Percentiles rank a stretch among this genome's conserved stretches.
phyloP scores from a whole-genome alignment of 2,113 vertebrate species.

The Sarotherodon lohbergeri region DNA sequence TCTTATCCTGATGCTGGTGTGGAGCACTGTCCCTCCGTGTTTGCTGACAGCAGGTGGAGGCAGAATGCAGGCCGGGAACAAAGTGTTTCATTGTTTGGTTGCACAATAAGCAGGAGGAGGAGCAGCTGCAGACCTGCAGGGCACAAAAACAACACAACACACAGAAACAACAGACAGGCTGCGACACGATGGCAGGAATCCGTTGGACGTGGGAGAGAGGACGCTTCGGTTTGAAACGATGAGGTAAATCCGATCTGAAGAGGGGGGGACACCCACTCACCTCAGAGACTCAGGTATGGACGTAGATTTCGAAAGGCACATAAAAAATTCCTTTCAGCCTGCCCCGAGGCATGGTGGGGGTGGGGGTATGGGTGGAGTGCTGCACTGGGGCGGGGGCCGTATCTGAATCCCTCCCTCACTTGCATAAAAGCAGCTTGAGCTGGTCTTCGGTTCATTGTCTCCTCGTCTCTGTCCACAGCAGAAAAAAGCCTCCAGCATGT shows the following conservation, averaged over 20 bases:
- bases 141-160: background rate
- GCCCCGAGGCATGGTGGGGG: background rate
- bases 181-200: conserved; percentile 10
- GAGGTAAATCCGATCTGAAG: background rate
- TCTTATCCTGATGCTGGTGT: background rate
- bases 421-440: conserved; percentile 15
- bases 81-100: background rate
- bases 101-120: background rate
- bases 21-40: background rate
- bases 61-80: background rate
- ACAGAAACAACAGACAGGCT: background rate
- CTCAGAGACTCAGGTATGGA: background rate
- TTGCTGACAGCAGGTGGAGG: background rate
- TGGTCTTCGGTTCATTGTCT: background rate
- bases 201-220: background rate
- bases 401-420: background rate
- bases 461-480: conserved; percentile 23
- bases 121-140: background rate
- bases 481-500: conserved; percentile 20
- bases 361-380: background rate
- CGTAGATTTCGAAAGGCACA: background rate
- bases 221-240: background rate
- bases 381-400: background rate
- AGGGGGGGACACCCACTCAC: background rate
- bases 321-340: background rate